A percentile compares a stretch with the other conserved stretches of the same genome.
Conservation (phyloP, 92 coral and sea anemone genomes). For the Phenganax subtilis region DNA sequence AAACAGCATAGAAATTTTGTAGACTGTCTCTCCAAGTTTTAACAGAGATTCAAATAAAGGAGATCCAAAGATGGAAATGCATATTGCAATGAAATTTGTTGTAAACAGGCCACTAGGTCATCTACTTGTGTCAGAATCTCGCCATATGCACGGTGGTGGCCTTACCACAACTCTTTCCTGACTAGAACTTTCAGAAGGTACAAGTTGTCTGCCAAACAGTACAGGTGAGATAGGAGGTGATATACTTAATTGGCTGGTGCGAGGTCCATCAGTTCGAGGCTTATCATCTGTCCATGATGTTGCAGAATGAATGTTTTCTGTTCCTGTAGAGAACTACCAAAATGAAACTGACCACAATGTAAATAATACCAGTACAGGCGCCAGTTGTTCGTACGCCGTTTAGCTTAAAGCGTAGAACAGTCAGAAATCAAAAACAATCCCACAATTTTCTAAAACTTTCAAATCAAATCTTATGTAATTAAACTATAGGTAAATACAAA, state of each 20-base stretch:
- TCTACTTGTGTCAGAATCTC: conserved; percentile 5
- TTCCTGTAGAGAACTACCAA: neutral
- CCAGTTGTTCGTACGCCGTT: no score
- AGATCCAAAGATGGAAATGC: no score
- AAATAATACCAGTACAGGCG: neutral
- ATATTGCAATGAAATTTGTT: no score
- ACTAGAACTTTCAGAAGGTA: neutral
- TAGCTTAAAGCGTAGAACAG: no score
- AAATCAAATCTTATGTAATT: no score
- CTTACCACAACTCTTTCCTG: conserved; percentile 26
- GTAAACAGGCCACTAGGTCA: no score
- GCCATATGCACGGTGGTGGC: conserved; percentile 36
- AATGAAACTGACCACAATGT: neutral
- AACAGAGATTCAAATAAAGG: no score
- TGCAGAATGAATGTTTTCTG: neutral
- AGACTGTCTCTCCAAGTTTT: no score
- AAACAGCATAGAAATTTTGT: no score
- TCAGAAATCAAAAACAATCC: no score
- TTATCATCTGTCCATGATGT: conserved; percentile 4
- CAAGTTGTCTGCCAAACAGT: conserved; percentile 3
- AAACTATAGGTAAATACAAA: no score
- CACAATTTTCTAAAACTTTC: no score
- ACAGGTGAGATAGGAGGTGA: conserved; percentile 4
- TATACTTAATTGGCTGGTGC: conserved; percentile 2
- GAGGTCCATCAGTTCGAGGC: neutral